Evolutionary conservation across 2,113 vertebrate species (phyloP).

Genomic region (Dissostichus mawsoni): DNA sequence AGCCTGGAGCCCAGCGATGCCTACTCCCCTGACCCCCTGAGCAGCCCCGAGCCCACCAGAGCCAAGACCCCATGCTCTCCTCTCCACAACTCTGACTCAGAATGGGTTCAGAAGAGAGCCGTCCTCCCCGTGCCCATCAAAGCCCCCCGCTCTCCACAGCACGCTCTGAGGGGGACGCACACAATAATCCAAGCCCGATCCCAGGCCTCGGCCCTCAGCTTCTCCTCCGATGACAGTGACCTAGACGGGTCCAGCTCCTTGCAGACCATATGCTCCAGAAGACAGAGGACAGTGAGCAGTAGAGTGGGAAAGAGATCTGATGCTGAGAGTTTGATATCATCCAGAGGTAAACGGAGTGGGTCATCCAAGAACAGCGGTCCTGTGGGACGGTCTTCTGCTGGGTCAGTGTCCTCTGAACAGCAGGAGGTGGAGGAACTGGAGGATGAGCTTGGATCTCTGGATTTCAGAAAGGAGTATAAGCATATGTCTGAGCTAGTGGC

Average conservation of each 20-base stretch:
- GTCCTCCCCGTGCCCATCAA: slow-evolving; percentile 79
- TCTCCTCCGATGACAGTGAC: slow-evolving; percentile 71
- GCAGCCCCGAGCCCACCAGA: slow-evolving; percentile 73
- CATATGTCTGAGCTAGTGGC: slow-evolving; percentile 90
- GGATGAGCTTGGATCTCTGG: slow-evolving; percentile 80
- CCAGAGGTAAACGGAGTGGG: slow-evolving; percentile 46
- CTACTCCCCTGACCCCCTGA: slow-evolving; percentile 65
- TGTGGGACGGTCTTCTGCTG: slow-evolving; percentile 67
- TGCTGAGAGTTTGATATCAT: slow-evolving; percentile 36
- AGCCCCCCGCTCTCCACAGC: slow-evolving; percentile 84
- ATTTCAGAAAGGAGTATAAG: slow-evolving; percentile 82
- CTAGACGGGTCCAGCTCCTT: slow-evolving; percentile 24
- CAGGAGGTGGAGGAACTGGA: slow-evolving; percentile 72
- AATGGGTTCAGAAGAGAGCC: slow-evolving; percentile 59
- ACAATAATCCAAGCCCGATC: slow-evolving; percentile 59
- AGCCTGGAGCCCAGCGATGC: slow-evolving; percentile 77
- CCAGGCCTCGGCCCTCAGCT: slow-evolving; percentile 65
- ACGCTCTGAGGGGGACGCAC: slow-evolving; percentile 71
- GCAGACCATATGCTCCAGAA: slow-evolving; percentile 36
- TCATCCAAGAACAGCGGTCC: slow-evolving; percentile 68
- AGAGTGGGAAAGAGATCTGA: slow-evolving; percentile 31
- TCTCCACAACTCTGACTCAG: slow-evolving; percentile 59
- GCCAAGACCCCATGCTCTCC: slow-evolving; percentile 54
- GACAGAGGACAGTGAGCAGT: slow-evolving; percentile 7
- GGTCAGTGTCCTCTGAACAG: slow-evolving; percentile 70